phyloP scores from a whole-genome alignment of 1,140 invertebrate species.

The Habropoda laboriosa region DNA sequence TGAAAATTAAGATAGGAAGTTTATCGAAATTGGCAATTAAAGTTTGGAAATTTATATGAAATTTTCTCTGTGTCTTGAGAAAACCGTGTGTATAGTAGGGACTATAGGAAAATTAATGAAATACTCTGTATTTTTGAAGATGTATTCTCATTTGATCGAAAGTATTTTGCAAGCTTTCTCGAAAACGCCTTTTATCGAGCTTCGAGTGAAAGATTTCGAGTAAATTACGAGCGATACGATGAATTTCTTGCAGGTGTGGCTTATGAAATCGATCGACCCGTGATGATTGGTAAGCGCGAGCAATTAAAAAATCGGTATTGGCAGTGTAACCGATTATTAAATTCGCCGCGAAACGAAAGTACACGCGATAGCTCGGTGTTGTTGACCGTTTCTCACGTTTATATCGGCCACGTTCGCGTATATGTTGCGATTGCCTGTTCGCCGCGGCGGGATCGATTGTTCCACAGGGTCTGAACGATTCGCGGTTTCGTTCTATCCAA shows the following conservation, averaged over 20 bases:
- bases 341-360: constrained; percentile 71
- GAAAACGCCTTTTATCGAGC: neutral
- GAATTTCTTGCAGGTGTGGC: constrained; percentile 13
- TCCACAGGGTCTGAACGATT: neutral
- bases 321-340: constrained; percentile 70
- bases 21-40: too few species aligned
- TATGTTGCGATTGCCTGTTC: constrained; percentile 41
- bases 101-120: neutral
- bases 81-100: neutral
- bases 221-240: neutral
- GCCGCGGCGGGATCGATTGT: constrained; percentile 44
- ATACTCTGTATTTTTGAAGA: neutral
- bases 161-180: neutral
- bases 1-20: too few species aligned
- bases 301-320: constrained; percentile 62
- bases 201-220: neutral
- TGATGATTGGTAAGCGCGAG: constrained; percentile 33
- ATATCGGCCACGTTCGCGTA: constrained; percentile 25
- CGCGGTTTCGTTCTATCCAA: neutral
- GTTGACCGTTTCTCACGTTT: constrained; percentile 29
- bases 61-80: neutral
- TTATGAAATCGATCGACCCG: neutral
- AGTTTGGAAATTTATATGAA: too few species aligned
- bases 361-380: constrained; percentile 51
- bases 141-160: neutral